A percentile compares a stretch with the other conserved stretches of the same genome.
These are phyloP conservation scores for Halichondria panicea DNA, from an alignment of 37 sponge, comb jelly and placozoan genomes.

Conservation along the genomic window DNA sequence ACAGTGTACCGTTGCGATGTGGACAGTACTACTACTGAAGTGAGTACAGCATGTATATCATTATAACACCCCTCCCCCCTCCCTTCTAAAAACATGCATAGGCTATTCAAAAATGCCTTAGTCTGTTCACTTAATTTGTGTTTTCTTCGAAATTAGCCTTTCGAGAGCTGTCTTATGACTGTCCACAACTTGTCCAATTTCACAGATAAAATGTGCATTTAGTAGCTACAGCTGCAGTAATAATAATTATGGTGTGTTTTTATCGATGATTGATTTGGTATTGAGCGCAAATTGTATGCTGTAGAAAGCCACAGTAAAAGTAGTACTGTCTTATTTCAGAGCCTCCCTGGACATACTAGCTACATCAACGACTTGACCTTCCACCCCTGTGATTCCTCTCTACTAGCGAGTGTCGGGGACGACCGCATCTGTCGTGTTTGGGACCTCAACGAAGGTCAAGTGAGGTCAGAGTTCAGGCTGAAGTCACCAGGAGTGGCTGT, in stretches of 20 bases:
- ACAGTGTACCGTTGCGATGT: background rate
- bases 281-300: background rate
- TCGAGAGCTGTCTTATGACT: too few relatives aligned
- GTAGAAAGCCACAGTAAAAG: background rate
- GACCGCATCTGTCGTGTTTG: conserved; percentile 50
- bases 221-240: background rate
- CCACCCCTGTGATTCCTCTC: conserved; percentile 31
- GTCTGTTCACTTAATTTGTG: too few relatives aligned
- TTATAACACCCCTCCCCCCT: too few relatives aligned
- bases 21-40: background rate
- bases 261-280: background rate
- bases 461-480: conserved; percentile 30
- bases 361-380: conserved; percentile 27
- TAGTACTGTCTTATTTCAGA: conserved; percentile 1
- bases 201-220: too few relatives aligned
- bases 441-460: conserved; percentile 45
- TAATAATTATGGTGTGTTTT: background rate
- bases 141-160: too few relatives aligned
- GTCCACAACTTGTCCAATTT: too few relatives aligned
- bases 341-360: conserved; percentile 10
- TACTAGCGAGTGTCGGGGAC: conserved; percentile 51
- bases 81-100: too few relatives aligned
- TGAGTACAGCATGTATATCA: background rate
- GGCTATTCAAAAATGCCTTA: too few relatives aligned
- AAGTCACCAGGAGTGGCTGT: conserved; percentile 44